Evolutionary conservation across 2,888 invertebrate species (phyloP), one percentile per base, ranked within the genome.

Genomic region (Dicyrtomina minuta): DNA sequence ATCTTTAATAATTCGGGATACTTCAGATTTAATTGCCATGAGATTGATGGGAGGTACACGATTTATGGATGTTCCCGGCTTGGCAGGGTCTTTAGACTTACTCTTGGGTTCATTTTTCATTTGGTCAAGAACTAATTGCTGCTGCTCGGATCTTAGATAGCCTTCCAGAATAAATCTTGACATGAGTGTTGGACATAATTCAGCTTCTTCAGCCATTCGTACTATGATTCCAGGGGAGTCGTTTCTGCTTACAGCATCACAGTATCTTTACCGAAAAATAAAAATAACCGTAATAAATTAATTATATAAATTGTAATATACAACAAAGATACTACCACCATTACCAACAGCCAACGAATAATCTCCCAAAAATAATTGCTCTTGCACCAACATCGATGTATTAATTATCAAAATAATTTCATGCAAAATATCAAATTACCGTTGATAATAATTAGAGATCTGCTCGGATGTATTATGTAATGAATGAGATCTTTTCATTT

Each of bases 1-100:
- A 78, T 91, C 89, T 80, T 88, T 88, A 75, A 91, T 83, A 76
- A 86, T 84, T 78, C 84, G 85, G 72, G 85, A 87, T 2, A 78
- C 73, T 73, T 77, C 76, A 0, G 72, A 85, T 82, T 74, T 82
- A 78, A 68, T 82, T n/a, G 66, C 39, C 27, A 56, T 56, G 26
- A 55, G 22, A 55, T 68, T 71, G 15, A 66, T 62, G 5, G 62
- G 65, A 46, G 64, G 58, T 22, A 58, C 43, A 17, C 58, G 58
- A 22, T 49, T 15, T 15, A 58, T 22, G 8, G 10, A 39, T 24
- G 17, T 1, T 4, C 17, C 26, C 1, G 41, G n/a, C 46, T 59
- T 43, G 4, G 59, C 2, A 22, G 64, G 46, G 2, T 39, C 58
- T 24, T 44, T 20, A 49, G 13, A 24, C 51, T 51, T 55, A 20